Evolutionary conservation across 1,140 invertebrate species (phyloP).

Genomic region (Melitaea cinxia): DNA sequence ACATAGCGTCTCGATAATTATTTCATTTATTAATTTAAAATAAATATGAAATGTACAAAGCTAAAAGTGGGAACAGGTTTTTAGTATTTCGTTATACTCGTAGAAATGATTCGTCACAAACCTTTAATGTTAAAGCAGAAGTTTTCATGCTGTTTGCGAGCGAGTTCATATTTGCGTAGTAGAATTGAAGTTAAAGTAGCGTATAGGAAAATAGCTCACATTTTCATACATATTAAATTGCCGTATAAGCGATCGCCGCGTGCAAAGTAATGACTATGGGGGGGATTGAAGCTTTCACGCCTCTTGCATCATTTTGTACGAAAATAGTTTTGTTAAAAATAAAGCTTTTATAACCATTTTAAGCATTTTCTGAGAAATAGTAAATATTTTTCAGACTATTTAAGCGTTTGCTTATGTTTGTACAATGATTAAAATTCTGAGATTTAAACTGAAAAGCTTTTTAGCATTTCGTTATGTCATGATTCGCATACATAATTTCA

Average conservation of each 20-base stretch:
- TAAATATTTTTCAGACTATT: no score
- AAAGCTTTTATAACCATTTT: background rate
- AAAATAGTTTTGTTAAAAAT: slow-evolving; percentile 9
- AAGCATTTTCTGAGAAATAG: background rate
- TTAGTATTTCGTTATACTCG: background rate
- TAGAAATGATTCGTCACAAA: no score
- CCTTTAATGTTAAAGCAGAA: slow-evolving; percentile 2
- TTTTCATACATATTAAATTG: slow-evolving; percentile 38
- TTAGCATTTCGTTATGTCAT: no score
- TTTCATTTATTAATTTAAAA: no score
- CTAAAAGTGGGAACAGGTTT: no score
- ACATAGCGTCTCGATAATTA: background rate
- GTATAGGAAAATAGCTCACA: slow-evolving; percentile 26
- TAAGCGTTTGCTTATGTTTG: no score
- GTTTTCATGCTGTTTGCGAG: background rate
- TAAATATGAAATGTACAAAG: no score
- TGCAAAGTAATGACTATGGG: slow-evolving; percentile 35
- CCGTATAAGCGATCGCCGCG: slow-evolving; percentile 34
- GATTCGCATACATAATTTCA: no score
- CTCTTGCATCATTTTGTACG: slow-evolving; percentile 27
- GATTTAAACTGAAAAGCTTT: no score
- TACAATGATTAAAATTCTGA: no score
- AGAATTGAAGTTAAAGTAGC: slow-evolving; percentile 27
- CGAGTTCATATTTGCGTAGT: slow-evolving; percentile 11
- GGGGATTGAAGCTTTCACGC: slow-evolving; percentile 33